Base-by-base conservation (phyloP, 2,888 invertebrate genomes). In the Agrotis exclamationis region DNA sequence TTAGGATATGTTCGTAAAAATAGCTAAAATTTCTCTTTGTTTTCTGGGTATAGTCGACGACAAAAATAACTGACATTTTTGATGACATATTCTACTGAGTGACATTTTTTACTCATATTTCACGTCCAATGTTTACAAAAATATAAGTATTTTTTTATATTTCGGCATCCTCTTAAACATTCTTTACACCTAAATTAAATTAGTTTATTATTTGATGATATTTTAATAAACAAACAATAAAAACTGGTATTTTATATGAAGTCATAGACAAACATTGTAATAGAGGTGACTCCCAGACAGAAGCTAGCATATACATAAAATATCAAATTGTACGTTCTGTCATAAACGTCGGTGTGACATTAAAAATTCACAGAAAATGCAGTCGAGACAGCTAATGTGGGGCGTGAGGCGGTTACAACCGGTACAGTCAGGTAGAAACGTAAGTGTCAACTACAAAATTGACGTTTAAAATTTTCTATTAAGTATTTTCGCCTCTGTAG, bases 321-420 rank as follows among this genome's bases (percentile, higher is more conserved):
- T 78, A 74, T 75, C 58, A 76, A 76, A 80, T 71, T 72, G 80
- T 82, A 80, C 76, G 65, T 69, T 50, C 71, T 73, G 76, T 79
- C 80, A 78, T 76, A 81, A 82, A 85, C 47, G 82, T 66, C 73
- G 24, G 68, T 73, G 53, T 9, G 50, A n/a, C 63, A 78, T 85
- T 75, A 85, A 85, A 82, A 78, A 78, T 85, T 82, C 76, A 85
- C 64, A 48, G 57, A 62, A 75, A 85, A 82, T 85, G 84, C 85
- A 82, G 75, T 22, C 68, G 66, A 72, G 74, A 69, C 80, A 64
- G 77, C 77, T 85, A 77, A 79, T 80, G 67, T 44, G 70, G 70
- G 65, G 47, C 67, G 67, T 68, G 70, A 76, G 56, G 70, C 57
- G 48, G 81, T 77, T 79, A 74, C 58, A 67, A 54, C 6, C 33